Evolutionary conservation across 2,797 vertebrate genomes (phyloP), one percentile per base, ranked within the genome.

Genomic region (Benthosema pterotum): DNA sequence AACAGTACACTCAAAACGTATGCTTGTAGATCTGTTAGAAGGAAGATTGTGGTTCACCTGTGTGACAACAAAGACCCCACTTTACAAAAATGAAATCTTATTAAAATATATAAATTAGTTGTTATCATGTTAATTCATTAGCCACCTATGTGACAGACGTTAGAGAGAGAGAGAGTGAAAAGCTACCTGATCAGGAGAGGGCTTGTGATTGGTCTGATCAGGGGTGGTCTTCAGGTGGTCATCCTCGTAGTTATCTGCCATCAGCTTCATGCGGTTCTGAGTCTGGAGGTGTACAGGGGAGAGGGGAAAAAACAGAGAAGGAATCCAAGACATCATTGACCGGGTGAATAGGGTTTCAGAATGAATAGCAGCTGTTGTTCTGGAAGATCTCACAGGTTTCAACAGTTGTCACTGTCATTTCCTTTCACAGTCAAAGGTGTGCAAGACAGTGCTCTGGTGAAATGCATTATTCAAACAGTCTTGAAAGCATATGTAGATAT

Each of bases 211-310:
- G 25, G 92, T 95, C 83, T 98, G 96, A 85, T 92, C 95, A 54
- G 95, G 91, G 63, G 91, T 89, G 17, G 94, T 94, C 91, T 94
- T 97, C 84, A 97, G 91, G 82, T 95, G 95, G 77, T 97, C 95
- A 13, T 96, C 95, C 74, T 99, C 97, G 25, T 98, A 98, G 84
- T 97, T 99, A 89, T 99, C 96, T 11, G 97, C 96, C 97, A 99
- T 98, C 66, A 99, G 88, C 83, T 98, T 99, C 97, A 99, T 99
- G 72, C 97, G 93, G 89, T 99, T 99, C 87, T 99, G 97, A 79
- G 97, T 99, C 97, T 99, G 79, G 53, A 38, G 70, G 48, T 71
- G 60, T 7, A 52, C 68, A 69, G 54, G 3, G 67, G 16, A 9
- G 32, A 18, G 54, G 43, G n/a, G n/a, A n/a, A n/a, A 22, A 16